A percentile compares a stretch with the other conserved stretches of the same genome.
Evolutionary conservation across 2,888 invertebrate species (phyloP).

Genomic region (Sinotaia quadrata): DNA sequence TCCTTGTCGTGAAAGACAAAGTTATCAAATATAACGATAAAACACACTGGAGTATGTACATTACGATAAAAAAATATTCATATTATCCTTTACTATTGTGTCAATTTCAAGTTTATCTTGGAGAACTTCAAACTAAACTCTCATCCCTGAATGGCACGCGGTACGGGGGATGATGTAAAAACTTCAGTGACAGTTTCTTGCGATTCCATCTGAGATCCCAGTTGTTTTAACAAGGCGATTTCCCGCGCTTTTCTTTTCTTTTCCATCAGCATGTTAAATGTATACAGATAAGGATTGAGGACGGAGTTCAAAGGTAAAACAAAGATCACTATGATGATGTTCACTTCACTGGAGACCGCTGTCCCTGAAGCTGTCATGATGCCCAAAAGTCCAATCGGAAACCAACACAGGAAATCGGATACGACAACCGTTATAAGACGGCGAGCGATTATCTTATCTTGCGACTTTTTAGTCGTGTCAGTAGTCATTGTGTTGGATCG

Average conservation of each 20-base stretch:
- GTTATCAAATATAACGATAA: no score
- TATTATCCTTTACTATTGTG: no score
- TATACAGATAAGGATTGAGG: slow-evolving; percentile 71
- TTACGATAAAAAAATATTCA: no score
- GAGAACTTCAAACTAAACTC: no score
- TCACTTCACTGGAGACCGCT: slow-evolving; percentile 29
- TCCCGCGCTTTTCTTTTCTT: slow-evolving; percentile 9
- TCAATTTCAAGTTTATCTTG: no score
- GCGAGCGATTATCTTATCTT: slow-evolving; percentile 32
- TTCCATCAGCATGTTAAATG: slow-evolving; percentile 30
- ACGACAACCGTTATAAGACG: slow-evolving; percentile 29
- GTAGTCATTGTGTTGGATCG: slow-evolving; percentile 10
- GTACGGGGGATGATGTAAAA: no score
- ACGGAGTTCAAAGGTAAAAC: slow-evolving; percentile 75
- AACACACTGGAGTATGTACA: no score
- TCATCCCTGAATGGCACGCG: no score
- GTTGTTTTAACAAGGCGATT: background rate
- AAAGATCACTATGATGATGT: slow-evolving; percentile 63
- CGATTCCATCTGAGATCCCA: background rate
- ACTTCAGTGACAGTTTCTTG: no score
- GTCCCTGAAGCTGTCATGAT: slow-evolving; percentile 22
- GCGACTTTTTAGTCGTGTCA: slow-evolving; percentile 12
- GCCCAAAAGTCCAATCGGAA: slow-evolving; percentile 32
- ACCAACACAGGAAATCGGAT: slow-evolving; percentile 36
- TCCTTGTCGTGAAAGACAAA: no score